Evolutionary conservation across 2,888 invertebrate species (phyloP), one percentile per base, ranked within the genome.

Genomic region (Melolontha melolontha): DNA sequence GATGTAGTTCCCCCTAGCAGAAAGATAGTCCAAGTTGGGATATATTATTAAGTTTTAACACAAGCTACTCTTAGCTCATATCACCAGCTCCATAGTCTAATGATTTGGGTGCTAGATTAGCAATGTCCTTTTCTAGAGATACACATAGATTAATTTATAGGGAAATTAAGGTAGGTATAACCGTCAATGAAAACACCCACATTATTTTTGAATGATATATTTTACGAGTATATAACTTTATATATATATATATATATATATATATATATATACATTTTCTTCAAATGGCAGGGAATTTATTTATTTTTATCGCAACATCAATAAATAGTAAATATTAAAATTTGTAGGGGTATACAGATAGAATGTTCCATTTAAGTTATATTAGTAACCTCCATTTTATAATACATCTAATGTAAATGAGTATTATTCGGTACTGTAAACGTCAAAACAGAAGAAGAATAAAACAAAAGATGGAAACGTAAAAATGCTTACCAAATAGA

Each of bases 351-450:
- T 14, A 14, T 59, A 59, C n/a, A 59, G 59, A 34, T 27, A 59
- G 44, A 59, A 29, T 8, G 39, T 34, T 34, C 10, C 34, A 34
- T 6, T 34, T 34, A 6, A 8, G 1, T 34, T 34, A 8, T 34
- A 34, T 34, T 34, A 34, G 10, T 5, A 34, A 34, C 8, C 10
- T 5, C 34, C 34, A 34, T 34, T 8, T 10, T 34, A 1, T 8
- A 6, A 34, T 34, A 6, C 10, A 34, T 34, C 34, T 34, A 47
- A 34, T 11, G 29, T 47, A 16, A 59, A 47, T 59, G 59, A 59
- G 59, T 59, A 47, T 59, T 47, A 47, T 47, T 22, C 44, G 59
- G 59, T 59, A 59, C 59, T 59, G 47, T 5, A 47, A 52, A 52
- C n/a, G 29, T n/a, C 0, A 52, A 52, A 52, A 7, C 12, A 52